Evolutionary conservation across 2,888 invertebrate genomes (phyloP).

Genomic region (Cataglyphis rosenhaueri): DNA sequence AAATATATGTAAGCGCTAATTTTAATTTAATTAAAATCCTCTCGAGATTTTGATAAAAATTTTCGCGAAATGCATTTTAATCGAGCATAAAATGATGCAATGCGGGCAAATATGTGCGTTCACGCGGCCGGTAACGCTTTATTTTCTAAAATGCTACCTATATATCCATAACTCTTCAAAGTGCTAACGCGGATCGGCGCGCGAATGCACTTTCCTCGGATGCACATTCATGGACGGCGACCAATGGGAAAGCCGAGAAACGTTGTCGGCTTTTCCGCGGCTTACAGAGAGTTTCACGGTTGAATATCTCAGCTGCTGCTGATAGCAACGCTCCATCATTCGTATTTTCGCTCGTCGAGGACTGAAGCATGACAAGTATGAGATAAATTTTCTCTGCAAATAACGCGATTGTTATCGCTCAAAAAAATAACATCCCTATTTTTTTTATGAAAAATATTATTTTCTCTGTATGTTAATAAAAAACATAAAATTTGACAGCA

Average conservation of each 20-base stretch:
- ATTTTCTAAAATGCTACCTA: conserved; percentile 42
- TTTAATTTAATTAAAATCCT: conserved; percentile 10
- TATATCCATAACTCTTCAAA: conserved; percentile 46
- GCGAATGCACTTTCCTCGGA: conserved; percentile 41
- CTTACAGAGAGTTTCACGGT: conserved; percentile 38
- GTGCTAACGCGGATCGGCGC: conserved; percentile 30
- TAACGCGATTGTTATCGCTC: background rate
- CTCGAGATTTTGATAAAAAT: background rate
- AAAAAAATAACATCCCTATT: conserved; percentile 6
- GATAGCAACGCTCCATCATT: conserved; percentile 40
- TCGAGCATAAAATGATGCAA: background rate
- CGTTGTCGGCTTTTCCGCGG: conserved; percentile 49
- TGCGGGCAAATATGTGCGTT: background rate
- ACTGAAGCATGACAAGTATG: conserved; percentile 6
- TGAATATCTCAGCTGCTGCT: conserved; percentile 42
- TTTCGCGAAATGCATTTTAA: background rate
- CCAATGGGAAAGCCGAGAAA: conserved; percentile 39
- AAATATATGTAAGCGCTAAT: background rate
- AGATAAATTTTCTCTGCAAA: conserved; percentile 4
- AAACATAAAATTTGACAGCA: background rate
- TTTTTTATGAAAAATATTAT: conserved; percentile 3
- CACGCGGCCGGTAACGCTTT: conserved; percentile 4
- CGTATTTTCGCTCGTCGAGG: conserved; percentile 26
- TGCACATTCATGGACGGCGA: conserved; percentile 40
- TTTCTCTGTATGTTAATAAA: background rate